phyloP scores from a whole-genome alignment of 2,797 vertebrate genomes.

The Sandelia bainsii region DNA sequence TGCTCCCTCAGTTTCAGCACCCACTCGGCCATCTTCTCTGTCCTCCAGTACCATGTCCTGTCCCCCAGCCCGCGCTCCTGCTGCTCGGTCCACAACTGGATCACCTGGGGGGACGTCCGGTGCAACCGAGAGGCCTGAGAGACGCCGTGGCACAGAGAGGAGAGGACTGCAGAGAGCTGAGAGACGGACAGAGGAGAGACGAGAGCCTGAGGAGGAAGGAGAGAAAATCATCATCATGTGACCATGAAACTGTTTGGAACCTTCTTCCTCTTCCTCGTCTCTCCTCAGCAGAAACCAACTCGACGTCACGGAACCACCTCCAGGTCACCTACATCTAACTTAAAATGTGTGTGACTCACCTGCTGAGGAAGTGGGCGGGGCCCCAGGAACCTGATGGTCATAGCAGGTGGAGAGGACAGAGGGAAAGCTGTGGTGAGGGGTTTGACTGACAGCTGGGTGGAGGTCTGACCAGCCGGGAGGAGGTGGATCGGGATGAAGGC shows the following conservation, averaged over 20 bases:
- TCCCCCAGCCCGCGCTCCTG: conserved; percentile 27
- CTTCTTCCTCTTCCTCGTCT: no score
- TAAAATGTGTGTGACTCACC: conserved; percentile 25
- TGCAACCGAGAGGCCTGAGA: conserved; percentile 81
- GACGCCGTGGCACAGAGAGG: conserved; percentile 85
- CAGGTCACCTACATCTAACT: neutral
- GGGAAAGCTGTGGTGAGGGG: conserved; percentile 30
- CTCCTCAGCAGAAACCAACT: no score
- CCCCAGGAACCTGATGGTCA: conserved; percentile 65
- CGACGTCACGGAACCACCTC: no score
- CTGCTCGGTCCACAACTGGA: conserved; percentile 79
- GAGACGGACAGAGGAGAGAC: conserved; percentile 62
- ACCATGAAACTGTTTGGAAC: no score
- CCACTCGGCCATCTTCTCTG: conserved; percentile 88
- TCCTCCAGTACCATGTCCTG: conserved; percentile 67
- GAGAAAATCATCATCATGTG: neutral
- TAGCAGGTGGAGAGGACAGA: conserved; percentile 43
- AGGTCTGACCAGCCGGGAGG: conserved; percentile 11
- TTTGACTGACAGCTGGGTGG: conserved; percentile 62
- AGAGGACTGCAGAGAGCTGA: conserved; percentile 86
- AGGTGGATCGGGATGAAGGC: conserved; percentile 70
- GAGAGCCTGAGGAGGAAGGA: neutral
- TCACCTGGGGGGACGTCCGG: conserved; percentile 64
- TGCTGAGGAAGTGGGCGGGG: neutral
- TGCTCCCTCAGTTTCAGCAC: conserved; percentile 89